A percentile compares a stretch with the other conserved stretches of the same genome.
Evolutionary conservation across 2,888 invertebrate species (phyloP).

Genomic region (Spisula solida): DNA sequence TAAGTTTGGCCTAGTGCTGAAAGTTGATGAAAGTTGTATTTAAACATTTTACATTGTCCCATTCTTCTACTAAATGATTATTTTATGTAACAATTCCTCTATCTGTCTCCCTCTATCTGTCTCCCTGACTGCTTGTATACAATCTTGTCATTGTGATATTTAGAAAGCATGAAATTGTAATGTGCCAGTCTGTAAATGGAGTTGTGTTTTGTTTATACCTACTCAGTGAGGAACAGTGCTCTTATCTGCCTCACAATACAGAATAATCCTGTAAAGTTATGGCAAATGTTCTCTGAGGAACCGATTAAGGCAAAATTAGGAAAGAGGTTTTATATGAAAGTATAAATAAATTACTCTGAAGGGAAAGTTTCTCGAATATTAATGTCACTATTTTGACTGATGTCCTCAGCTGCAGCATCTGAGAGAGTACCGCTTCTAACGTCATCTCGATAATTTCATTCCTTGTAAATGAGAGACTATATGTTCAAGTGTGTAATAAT

Average conservation of each 20-base stretch:
- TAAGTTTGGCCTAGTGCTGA: not conserved
- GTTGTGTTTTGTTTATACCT: not conserved
- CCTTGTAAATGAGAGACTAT: not conserved
- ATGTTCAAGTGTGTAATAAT: not conserved
- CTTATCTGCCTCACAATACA: not conserved
- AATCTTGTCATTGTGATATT: not conserved
- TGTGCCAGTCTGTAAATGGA: not conserved
- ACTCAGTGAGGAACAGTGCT: not conserved
- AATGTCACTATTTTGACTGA: not conserved
- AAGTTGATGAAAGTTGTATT: not conserved
- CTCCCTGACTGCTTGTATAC: not conserved
- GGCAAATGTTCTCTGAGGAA: not conserved
- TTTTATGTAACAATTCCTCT: not conserved
- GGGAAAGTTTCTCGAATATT: not conserved
- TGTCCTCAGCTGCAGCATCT: not conserved
- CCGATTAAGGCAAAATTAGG: slow-evolving; percentile 3
- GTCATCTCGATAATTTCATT: not conserved
- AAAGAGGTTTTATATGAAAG: not conserved
- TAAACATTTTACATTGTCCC: not conserved
- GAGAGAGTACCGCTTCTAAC: not conserved
- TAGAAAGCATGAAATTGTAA: not conserved
- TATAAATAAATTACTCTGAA: not conserved
- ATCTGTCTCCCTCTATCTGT: not conserved
- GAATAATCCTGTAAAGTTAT: not conserved
- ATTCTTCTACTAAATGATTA: not conserved